Evolutionary conservation across 1,140 invertebrate genomes (phyloP), one percentile per base, ranked within the genome.

Genomic region (Cherax destructor): DNA sequence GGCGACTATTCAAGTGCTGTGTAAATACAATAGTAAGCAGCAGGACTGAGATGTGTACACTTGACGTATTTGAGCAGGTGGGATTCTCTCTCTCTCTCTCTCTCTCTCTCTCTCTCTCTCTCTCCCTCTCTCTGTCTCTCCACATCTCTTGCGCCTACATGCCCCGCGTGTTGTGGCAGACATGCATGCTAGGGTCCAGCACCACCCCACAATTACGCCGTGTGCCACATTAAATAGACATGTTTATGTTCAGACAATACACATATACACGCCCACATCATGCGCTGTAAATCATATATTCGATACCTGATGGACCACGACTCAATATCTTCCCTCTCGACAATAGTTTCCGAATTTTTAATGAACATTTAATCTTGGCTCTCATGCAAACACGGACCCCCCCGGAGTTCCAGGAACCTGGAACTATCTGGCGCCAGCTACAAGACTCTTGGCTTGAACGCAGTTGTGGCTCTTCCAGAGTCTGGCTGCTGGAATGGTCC

Each of bases 311-410:
- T 74, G 69, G 69, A 74, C 6, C 69, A 74, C 1, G n/a, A 74
- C 21, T 30, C 69, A 30, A 74, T 74, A 74, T 74, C n/a, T 74
- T 74, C 69, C 2, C 24, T 11, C n/a, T 30, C 5, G 69, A 30
- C n/a, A 74, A 30, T 74, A 30, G n/a, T 74, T 74, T 11, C 69
- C 24, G 69, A 74, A 74, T 74, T 74, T 24, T 74, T 74, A 74
- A 74, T 74, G 69, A 74, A 74, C 69, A 74, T 24, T 74, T 74
- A 74, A 74, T 74, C 69, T 74, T 30, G 69, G n/a, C 24, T 30
- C 69, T 74, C 69, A 74, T 74, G 69, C 69, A 5, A 74, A 30
- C 69, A 74, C 69, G 69, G 11, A 74, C 69, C 7, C 2, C 69
- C 52, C 13, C 30, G 30, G 30, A 74, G n/a, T 74, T 74, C 69